A percentile compares a stretch with the other conserved stretches of the same genome.
These are phyloP conservation scores for Hedychridium roseum DNA, from an alignment of 2,888 invertebrate genomes.

Conservation along the genomic window DNA sequence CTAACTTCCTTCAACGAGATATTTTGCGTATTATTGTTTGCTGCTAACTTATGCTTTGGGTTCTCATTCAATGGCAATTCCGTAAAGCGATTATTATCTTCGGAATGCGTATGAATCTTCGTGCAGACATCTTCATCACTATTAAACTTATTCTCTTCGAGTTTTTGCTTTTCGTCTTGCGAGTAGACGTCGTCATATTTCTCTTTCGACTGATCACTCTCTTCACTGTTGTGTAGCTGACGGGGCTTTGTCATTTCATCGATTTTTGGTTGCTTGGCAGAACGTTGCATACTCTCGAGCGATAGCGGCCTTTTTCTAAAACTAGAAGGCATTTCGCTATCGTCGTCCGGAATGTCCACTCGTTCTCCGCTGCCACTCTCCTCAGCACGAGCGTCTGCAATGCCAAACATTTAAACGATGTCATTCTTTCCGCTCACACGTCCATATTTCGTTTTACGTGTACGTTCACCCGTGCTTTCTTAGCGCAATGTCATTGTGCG, in stretches of 20 bases:
- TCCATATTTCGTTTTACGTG: slow-evolving; percentile 18
- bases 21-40: not conserved
- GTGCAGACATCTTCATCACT: too few species aligned
- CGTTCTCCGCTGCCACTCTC: slow-evolving; percentile 47
- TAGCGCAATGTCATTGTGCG: too few species aligned
- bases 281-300: slow-evolving; percentile 31
- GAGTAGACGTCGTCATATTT: not conserved
- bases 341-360: slow-evolving; percentile 42
- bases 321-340: slow-evolving; percentile 34
- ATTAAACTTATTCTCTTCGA: too few species aligned
- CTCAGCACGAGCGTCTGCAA: slow-evolving; percentile 54
- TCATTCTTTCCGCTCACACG: slow-evolving; percentile 46
- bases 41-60: not conserved
- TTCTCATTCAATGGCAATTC: too few species aligned
- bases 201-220: not conserved
- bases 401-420: slow-evolving; percentile 58
- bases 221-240: slow-evolving; percentile 4
- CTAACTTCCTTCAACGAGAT: slow-evolving; percentile 46
- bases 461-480: slow-evolving; percentile 6
- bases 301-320: slow-evolving; percentile 48
- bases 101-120: too few species aligned
- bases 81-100: too few species aligned
- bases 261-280: slow-evolving; percentile 42
- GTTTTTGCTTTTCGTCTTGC: too few species aligned
- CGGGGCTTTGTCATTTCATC: too few species aligned